Evolutionary conservation across 2,888 invertebrate species (phyloP).

Genomic region (Tholera decimalis): DNA sequence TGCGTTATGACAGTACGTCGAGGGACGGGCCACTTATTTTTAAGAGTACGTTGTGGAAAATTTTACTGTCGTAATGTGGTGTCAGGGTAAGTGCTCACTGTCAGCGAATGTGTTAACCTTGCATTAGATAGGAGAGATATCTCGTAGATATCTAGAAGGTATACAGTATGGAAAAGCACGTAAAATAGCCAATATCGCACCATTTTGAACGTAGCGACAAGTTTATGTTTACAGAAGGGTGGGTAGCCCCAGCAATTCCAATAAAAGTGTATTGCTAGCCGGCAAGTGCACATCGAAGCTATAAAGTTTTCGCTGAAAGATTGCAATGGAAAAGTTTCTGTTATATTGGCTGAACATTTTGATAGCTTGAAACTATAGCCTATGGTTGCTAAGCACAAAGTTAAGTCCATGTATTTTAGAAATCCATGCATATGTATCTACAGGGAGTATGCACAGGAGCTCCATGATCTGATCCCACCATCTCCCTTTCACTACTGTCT

Average conservation of each 20-base stretch:
- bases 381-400: background rate
- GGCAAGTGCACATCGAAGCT: background rate
- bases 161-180: background rate
- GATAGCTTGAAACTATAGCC: background rate
- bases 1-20: too few species aligned
- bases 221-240: conserved; percentile 17
- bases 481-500: too few species aligned
- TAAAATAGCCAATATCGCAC: conserved; percentile 3
- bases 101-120: too few species aligned
- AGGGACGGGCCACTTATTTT: too few species aligned
- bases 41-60: too few species aligned
- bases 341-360: background rate
- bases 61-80: too few species aligned
- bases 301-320: conserved; percentile 37
- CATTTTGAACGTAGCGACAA: background rate
- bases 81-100: too few species aligned
- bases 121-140: too few species aligned
- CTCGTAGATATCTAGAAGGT: too few species aligned
- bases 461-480: too few species aligned
- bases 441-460: too few species aligned
- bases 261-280: conserved; percentile 43
- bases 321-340: conserved; percentile 26
- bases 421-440: too few species aligned
- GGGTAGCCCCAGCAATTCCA: conserved; percentile 15
- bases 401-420: background rate